Conservation (phyloP, 1,140 invertebrate species). For the Conopomorpha cramerella region DNA sequence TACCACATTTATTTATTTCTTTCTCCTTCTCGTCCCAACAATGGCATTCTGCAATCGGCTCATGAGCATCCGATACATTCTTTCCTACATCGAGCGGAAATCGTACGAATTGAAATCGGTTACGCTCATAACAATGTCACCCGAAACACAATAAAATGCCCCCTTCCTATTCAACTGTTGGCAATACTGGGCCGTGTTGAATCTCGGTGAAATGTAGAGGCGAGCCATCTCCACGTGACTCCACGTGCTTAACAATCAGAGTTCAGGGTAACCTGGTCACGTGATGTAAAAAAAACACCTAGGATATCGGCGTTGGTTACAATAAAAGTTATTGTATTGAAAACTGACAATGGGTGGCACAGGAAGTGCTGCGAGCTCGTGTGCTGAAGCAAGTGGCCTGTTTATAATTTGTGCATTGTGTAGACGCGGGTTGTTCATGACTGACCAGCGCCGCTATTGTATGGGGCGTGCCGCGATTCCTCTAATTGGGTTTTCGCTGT, state of each 20-base stretch:
- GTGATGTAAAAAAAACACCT: too few relatives aligned
- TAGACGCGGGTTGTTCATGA: constrained; percentile 26
- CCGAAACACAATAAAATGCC: constrained; percentile 42
- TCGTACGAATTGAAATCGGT: constrained; percentile 42
- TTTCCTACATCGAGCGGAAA: constrained; percentile 44
- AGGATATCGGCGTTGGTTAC: constrained; percentile 32
- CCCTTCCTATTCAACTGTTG: constrained; percentile 10
- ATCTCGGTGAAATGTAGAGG: too few relatives aligned
- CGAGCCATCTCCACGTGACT: too few relatives aligned
- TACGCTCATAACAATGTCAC: constrained; percentile 29
- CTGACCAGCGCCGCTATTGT: constrained; percentile 24
- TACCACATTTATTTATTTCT: too few relatives aligned
- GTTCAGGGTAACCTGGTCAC: too few relatives aligned
- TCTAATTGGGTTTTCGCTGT: constrained; percentile 48
- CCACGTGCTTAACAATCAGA: too few relatives aligned
- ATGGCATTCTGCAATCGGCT: constrained; percentile 23
- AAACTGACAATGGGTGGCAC: constrained; percentile 44
- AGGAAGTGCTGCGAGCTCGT: constrained; percentile 47
- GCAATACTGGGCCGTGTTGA: constrained; percentile 33
- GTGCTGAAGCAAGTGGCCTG: constrained; percentile 53
- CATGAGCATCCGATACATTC: constrained; percentile 21
- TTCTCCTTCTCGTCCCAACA: too few relatives aligned
- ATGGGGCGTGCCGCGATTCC: constrained; percentile 16
- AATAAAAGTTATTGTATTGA: constrained; percentile 57
- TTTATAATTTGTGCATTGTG: constrained; percentile 58